A percentile compares a stretch with the other conserved stretches of the same genome.
Conservation (phyloP, 2,888 invertebrate genomes). For the Glyphotaelius pellucidus region DNA sequence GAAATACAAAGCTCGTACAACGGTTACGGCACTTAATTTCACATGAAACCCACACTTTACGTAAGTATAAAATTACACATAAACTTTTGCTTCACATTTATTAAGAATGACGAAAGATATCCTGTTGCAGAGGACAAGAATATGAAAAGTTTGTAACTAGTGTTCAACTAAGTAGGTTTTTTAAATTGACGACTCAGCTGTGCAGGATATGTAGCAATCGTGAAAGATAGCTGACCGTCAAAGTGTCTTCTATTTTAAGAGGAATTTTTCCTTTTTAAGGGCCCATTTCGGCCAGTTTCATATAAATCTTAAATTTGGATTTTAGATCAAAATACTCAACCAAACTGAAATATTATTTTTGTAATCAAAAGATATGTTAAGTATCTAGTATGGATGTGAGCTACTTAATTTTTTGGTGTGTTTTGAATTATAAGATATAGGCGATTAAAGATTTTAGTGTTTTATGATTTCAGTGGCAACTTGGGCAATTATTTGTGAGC, state of each 20-base stretch:
- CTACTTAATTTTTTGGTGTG: too few species aligned
- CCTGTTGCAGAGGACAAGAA: background rate
- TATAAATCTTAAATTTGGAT: too few species aligned
- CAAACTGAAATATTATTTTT: too few species aligned
- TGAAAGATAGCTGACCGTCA: background rate
- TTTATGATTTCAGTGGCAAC: too few species aligned
- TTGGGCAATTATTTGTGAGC: too few species aligned
- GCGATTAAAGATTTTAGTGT: too few species aligned
- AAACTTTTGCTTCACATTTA: background rate
- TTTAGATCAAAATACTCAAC: too few species aligned
- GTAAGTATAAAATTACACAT: background rate
- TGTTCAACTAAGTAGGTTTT: background rate
- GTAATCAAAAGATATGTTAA: too few species aligned
- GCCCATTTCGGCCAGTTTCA: too few species aligned
- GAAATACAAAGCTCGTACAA: background rate
- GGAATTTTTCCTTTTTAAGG: too few species aligned
- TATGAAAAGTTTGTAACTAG: background rate
- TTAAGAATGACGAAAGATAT: background rate
- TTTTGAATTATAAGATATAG: too few species aligned
- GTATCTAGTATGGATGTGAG: too few species aligned
- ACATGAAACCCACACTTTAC: background rate
- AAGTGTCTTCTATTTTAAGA: background rate
- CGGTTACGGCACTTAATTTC: background rate
- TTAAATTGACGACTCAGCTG: background rate
- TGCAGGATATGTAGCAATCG: background rate